Evolutionary conservation across 2,888 invertebrate genomes (phyloP), one percentile per base, ranked within the genome.

Genomic region (Drosophila anomalata): DNA sequence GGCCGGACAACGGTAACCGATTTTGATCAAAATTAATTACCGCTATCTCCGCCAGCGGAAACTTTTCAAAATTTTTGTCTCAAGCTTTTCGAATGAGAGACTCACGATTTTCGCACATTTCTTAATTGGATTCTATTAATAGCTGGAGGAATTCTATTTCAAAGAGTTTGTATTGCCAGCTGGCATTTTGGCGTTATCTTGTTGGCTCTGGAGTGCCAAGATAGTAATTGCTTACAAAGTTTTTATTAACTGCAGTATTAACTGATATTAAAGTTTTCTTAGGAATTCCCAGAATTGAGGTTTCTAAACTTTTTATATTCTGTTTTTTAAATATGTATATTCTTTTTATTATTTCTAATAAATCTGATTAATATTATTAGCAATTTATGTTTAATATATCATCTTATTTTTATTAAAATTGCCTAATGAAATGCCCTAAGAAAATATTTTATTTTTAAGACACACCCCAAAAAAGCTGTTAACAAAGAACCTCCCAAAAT

Each of bases 21-120:
- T 66, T 53, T 54, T 53, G 36, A 63, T 63, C 67, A 22, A 29
- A 41, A 14, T 62, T 48, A 62, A 62, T 62, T 63, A 62, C 67
- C 11, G 31, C 31, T 46, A 54, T 67, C 67, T 63, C 29, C 12
- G 6, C 44, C 36, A 54, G 14, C 33, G 36, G 61, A 62, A 62
- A 62, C 62, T 22, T 62, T 62, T 62, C 17, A 54, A 14, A 26
- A 4, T 12, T 20, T 3, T 47, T 14, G 24, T 2, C 3, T 22
- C 22, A 22, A 22, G 44, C 29, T 60, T 26, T n/a, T 41, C 42
- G 2, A 44, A 62, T 62, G 17, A 63, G 41, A 17, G 63, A 17
- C 20, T 31, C 63, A 47, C 62, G 61, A 48, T 29, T 47, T 22
- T 61, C 41, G 41, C 41, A 42, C 41, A 20, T 42, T 9, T 20